Conservation (phyloP, 2,888 invertebrate species). For the Anaspis maculata region DNA sequence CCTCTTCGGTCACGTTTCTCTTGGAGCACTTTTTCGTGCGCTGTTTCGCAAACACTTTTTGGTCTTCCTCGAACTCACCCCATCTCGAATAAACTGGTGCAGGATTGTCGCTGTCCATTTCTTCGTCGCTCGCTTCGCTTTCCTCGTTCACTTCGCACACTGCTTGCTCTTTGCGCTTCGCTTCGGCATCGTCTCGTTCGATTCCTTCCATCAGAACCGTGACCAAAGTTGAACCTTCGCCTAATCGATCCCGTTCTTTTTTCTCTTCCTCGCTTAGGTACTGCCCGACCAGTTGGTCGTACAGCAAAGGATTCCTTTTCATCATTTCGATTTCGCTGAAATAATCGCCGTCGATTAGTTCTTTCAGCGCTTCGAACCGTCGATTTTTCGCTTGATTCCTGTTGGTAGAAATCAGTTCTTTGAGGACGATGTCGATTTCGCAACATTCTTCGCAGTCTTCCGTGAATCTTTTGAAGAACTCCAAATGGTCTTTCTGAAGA, state of each 20-base stretch:
- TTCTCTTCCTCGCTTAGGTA: constrained; percentile 74
- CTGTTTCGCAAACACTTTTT: constrained; percentile 20
- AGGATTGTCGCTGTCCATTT: constrained; percentile 18
- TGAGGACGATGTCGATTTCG: constrained; percentile 56
- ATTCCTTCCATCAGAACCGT: constrained; percentile 73
- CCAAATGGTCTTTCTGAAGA: constrained; percentile 59
- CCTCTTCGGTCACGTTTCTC: constrained; percentile 48
- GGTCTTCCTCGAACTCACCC: constrained; percentile 35
- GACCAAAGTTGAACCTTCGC: constrained; percentile 60
- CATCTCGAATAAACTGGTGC: constrained; percentile 16
- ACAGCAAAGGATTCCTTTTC: constrained; percentile 80
- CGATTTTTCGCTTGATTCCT: constrained; percentile 60
- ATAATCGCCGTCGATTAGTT: constrained; percentile 64
- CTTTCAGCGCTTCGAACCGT: constrained; percentile 71
- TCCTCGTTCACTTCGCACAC: constrained; percentile 48
- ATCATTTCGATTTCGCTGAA: constrained; percentile 93
- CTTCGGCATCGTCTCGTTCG: constrained; percentile 61
- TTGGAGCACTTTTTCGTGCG: constrained; percentile 13
- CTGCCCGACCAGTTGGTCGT: constrained; percentile 82
- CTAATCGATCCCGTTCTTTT: constrained; percentile 52
- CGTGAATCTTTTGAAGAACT: constrained; percentile 52
- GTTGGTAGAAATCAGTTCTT: constrained; percentile 43
- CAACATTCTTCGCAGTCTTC: constrained; percentile 39
- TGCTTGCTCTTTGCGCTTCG: constrained; percentile 53
- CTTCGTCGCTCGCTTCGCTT: constrained; percentile 9